phyloP scores from a whole-genome alignment of 2,888 invertebrate species.

The Chirona hameri region DNA sequence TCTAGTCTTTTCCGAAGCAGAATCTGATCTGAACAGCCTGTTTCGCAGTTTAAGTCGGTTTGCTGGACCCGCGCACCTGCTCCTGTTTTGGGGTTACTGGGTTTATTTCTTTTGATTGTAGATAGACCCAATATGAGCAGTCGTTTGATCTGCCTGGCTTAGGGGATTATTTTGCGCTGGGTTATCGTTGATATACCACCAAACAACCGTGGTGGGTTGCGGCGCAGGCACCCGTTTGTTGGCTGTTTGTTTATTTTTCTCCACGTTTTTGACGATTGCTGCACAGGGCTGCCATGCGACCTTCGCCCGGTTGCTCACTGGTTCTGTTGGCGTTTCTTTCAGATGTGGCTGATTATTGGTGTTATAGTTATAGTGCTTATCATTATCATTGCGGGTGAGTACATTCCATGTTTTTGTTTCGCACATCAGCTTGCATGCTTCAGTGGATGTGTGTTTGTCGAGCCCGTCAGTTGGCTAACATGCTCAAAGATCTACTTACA shows the following conservation, averaged over 20 bases:
- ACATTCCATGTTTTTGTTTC: constrained; percentile 30
- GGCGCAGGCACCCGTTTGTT: not conserved
- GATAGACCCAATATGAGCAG: not conserved
- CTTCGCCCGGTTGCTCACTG: not conserved
- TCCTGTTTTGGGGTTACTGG: not conserved
- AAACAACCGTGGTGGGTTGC: not conserved
- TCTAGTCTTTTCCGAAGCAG: no score
- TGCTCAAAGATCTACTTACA: no score
- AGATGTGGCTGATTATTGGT: constrained; percentile 89
- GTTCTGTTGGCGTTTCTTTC: constrained; percentile 35
- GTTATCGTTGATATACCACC: not conserved
- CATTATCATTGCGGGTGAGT: constrained; percentile 78
- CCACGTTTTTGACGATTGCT: not conserved
- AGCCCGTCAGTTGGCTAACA: not conserved
- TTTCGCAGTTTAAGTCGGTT: no score
- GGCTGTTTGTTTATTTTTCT: not conserved
- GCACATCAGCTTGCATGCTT: not conserved
- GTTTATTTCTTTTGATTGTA: not conserved
- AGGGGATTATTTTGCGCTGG: not conserved
- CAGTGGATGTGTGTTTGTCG: not conserved
- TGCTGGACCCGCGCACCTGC: not conserved
- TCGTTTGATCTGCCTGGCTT: constrained; percentile 6
- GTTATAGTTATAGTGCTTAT: constrained; percentile 75
- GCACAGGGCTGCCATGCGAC: not conserved
- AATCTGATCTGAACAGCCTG: no score